Evolutionary conservation across 2,797 vertebrate species (phyloP), one percentile per base, ranked within the genome.

Genomic region (Xerus rutilus): DNA sequence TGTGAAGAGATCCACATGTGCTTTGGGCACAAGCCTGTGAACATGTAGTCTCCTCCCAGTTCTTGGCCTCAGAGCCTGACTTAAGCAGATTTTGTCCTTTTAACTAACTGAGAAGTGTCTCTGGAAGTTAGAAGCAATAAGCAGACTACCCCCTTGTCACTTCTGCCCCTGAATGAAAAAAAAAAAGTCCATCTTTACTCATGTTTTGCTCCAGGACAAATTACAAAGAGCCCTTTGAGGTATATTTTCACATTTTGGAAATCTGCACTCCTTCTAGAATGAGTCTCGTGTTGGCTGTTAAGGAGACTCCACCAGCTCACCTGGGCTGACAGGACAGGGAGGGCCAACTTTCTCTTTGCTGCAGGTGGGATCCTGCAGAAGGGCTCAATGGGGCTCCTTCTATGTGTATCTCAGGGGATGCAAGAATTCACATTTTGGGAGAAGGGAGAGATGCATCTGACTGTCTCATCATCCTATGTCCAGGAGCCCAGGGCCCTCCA

Each of bases 141-240:
- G 1, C 10, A 14, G 20, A 69, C n/a, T 32, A 4, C 2, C 17
- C 12, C 17, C 23, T 13, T 8, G 1, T n/a, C 23, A 57, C 30
- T 13, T 72, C 57, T 28, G 43, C 1, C 4, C 15, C 9, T 8
- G 7, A 47, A 64, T 32, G 10, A 9, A 59, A 59, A 62, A 20
- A 13, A 9, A 43, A 45, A 74, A 47, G 12, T 4, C 54, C 23
- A 25, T 43, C n/a, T 9, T 21, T 32, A 47, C 5, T 45, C 9
- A 23, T 69, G 39, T 92, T 28, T 35, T 47, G 15, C 20, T 82
- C 72, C 59, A 32, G 23, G 62, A 39, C 39, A 67, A 35, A 39
- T 35, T 3, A 18, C 30, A 28, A 62, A 47, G 20, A 43, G 13
- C 7, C 45, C 28, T 10, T 20, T 0, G 30, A n/a, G 17, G 8